phyloP scores from a whole-genome alignment of 2,797 vertebrate species.

The Tinamus major region DNA sequence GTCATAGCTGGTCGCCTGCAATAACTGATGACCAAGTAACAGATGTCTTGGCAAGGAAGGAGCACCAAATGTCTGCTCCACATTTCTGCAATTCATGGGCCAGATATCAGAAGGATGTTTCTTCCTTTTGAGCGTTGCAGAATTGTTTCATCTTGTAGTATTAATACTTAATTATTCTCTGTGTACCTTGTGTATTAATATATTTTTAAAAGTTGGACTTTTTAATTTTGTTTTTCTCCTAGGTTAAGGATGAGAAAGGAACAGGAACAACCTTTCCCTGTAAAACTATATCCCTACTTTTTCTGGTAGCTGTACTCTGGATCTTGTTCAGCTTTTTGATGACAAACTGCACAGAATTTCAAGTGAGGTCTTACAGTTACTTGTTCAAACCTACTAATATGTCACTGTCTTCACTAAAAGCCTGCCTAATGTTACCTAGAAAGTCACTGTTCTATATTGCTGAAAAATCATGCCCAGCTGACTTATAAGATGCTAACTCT shows the following conservation, averaged over 20 bases:
- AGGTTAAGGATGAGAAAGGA: not conserved
- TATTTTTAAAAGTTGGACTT: not conserved
- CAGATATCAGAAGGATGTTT: not conserved
- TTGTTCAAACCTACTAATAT: not conserved
- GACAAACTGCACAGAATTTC: not conserved
- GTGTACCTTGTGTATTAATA: not conserved
- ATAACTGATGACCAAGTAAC: not conserved
- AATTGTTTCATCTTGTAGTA: not conserved
- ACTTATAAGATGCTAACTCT: not conserved
- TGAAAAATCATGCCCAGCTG: not conserved
- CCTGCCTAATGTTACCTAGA: not conserved
- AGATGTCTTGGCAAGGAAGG: not conserved
- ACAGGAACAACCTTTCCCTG: not conserved
- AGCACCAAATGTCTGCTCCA: not conserved
- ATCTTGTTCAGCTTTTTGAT: not conserved
- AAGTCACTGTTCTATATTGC: not conserved
- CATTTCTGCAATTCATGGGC: not conserved
- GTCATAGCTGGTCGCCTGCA: not conserved
- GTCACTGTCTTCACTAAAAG: not conserved
- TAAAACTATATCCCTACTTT: not conserved
- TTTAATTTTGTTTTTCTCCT: accelerated
- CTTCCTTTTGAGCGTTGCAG: not conserved
- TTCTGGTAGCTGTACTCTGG: not conserved
- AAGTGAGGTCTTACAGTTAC: not conserved
- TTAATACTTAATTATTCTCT: not conserved